phyloP scores from a whole-genome alignment of 1,140 invertebrate species.

The Centruroides vittatus region DNA sequence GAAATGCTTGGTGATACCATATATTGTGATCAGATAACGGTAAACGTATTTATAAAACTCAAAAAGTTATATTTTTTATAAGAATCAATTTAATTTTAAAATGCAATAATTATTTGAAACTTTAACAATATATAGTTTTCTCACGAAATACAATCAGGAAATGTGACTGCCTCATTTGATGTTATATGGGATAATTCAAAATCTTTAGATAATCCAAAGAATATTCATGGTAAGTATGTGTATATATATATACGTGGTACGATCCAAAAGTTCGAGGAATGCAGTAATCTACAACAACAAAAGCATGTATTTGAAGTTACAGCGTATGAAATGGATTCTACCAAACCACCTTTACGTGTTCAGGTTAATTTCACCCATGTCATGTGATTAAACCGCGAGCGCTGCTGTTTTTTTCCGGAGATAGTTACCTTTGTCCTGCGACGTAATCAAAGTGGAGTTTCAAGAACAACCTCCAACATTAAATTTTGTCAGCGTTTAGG shows the following conservation, averaged over 20 bases:
- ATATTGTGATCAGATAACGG: conserved; percentile 69
- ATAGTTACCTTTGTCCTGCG: too few relatives aligned
- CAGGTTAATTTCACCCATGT: too few relatives aligned
- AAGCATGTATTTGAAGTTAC: too few relatives aligned
- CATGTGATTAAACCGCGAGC: too few relatives aligned
- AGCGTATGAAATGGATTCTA: too few relatives aligned
- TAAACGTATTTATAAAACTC: neutral
- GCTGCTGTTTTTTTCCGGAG: too few relatives aligned
- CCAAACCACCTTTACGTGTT: too few relatives aligned
- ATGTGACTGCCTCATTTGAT: conserved; percentile 84
- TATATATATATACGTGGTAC: conserved; percentile 79
- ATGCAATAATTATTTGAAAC: neutral
- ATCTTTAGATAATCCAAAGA: conserved; percentile 85
- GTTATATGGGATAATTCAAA: conserved; percentile 92
- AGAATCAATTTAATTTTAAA: neutral
- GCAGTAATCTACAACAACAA: too few relatives aligned
- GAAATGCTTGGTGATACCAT: conserved; percentile 80
- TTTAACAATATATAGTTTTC: conserved; percentile 14
- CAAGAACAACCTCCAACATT: too few relatives aligned
- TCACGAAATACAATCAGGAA: conserved; percentile 40
- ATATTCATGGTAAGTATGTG: conserved; percentile 62
- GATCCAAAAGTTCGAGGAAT: too few relatives aligned
- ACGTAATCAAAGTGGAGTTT: too few relatives aligned
- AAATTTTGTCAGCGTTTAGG: too few relatives aligned
- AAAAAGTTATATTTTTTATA: neutral